Evolutionary conservation across 2,888 invertebrate species (phyloP), one percentile per base, ranked within the genome.

Genomic region (Trichogramma dendrolimi): DNA sequence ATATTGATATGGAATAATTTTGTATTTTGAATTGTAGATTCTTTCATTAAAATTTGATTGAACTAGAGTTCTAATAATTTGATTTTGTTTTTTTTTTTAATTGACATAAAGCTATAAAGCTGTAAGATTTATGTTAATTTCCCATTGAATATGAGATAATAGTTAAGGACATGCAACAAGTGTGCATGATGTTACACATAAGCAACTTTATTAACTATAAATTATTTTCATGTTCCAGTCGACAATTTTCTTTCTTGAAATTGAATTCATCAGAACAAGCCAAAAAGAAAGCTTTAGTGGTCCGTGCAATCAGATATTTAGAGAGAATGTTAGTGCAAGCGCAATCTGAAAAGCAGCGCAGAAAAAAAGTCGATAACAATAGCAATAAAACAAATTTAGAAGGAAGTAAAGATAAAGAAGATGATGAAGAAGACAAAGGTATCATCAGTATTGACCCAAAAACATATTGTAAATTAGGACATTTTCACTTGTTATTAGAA

Each of bases 391-490:
- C 67, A 8, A 71, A 69, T 46, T 63, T 65, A 1, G 76, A 74
- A 11, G 74, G 70, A 51, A 58, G 66, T 6, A 74, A 73, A 65
- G 69, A 74, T 51, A 64, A 67, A 4, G 67, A 67, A 14, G 68
- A 68, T n/a, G 77, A 79, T 51, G 75, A 75, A 58, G 82, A 82
- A 63, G 84, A 84, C 69, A 80, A 84, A 68, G 80, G 89, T 78
- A 85, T 87, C 63, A 89, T 90, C 67, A 87, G 87, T 71, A 90
- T 93, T 69, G 92, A 94, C 80, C 91, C 93, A 1, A 90, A 92
- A 79, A 92, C 96, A 3, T 96, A 91, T 80, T 94, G 95, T 75
- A 94, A 96, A 81, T 82, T 98, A 59, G 98, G 98, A 3, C 97
- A 98, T 82, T 91, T 97, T 73, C 94, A 96, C 81, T 84, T 98